These are phyloP conservation scores for Parazoanthus darwini DNA, from an alignment of 92 coral and sea anemone genomes.

Conservation along the genomic window DNA sequence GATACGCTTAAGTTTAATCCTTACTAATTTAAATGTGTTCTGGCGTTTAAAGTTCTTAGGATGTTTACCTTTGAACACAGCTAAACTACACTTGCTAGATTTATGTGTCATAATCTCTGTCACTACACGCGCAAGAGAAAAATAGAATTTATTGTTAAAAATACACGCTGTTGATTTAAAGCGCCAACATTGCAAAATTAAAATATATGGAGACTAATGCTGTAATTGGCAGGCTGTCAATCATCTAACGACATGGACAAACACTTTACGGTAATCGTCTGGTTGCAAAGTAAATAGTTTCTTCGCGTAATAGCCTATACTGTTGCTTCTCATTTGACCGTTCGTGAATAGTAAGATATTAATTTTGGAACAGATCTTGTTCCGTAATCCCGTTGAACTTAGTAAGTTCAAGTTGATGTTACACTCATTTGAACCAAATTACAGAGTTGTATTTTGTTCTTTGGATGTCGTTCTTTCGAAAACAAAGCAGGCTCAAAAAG, in stretches of 20 bases:
- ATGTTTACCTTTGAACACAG: slow-evolving; percentile 59
- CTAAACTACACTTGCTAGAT: slow-evolving; percentile 47
- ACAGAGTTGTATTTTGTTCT: neutral
- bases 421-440: neutral
- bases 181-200: slow-evolving; percentile 80
- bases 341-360: slow-evolving; percentile 49
- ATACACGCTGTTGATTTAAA: slow-evolving; percentile 68
- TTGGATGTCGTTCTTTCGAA: slow-evolving; percentile 5
- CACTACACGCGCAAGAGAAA: slow-evolving; percentile 58
- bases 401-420: neutral
- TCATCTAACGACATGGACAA: slow-evolving; percentile 82
- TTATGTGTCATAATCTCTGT: slow-evolving; percentile 46
- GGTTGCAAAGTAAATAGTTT: slow-evolving; percentile 80
- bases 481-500: neutral
- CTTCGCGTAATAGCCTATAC: slow-evolving; percentile 67
- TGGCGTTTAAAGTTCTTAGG: slow-evolving; percentile 39
- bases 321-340: slow-evolving; percentile 35
- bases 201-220: slow-evolving; percentile 88
- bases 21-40: slow-evolving; percentile 50
- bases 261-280: slow-evolving; percentile 85
- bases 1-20: slow-evolving; percentile 50
- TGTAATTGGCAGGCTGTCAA: slow-evolving; percentile 80
- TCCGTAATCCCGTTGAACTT: slow-evolving; percentile 3
- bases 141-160: slow-evolving; percentile 53
- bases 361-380: slow-evolving; percentile 13